A percentile compares a stretch with the other conserved stretches of the same genome.
phyloP scores from a whole-genome alignment of 2,888 invertebrate genomes.

The Folsomia manolachei region DNA sequence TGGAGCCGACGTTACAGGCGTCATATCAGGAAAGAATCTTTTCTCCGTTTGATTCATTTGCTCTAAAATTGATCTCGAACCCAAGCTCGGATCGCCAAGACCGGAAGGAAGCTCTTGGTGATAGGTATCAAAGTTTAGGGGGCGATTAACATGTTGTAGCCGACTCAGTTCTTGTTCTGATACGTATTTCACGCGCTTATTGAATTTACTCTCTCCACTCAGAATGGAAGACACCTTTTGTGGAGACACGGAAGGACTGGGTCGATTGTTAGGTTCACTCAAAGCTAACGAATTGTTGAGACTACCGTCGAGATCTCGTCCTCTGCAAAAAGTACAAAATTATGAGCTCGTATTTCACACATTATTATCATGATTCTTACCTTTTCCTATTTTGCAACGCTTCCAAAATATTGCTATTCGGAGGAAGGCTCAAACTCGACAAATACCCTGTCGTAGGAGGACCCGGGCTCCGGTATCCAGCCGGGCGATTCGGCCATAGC shows the following conservation, averaged over 20 bases:
- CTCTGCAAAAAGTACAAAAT: neutral
- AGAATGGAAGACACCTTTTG: neutral
- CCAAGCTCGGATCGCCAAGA: slow-evolving; percentile 31
- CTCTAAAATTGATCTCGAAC: slow-evolving; percentile 46
- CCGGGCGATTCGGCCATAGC: neutral
- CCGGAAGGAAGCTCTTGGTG: slow-evolving; percentile 13
- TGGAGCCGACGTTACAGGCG: slow-evolving; percentile 8
- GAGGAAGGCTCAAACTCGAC: too few species aligned
- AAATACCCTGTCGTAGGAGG: neutral
- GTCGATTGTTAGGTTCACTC: neutral
- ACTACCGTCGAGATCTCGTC: slow-evolving; percentile 19
- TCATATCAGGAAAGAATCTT: slow-evolving; percentile 44
- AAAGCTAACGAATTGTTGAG: neutral
- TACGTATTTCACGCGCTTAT: slow-evolving; percentile 27
- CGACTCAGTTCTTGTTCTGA: slow-evolving; percentile 26
- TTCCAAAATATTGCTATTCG: neutral
- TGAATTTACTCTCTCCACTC: neutral
- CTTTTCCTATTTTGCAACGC: neutral
- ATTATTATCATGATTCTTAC: too few species aligned
- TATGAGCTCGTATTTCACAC: too few species aligned
- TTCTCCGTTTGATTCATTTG: slow-evolving; percentile 50
- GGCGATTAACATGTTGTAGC: too few species aligned
- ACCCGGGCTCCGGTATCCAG: too few species aligned
- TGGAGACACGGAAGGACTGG: slow-evolving; percentile 18
- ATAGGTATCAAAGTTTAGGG: slow-evolving; percentile 26